phyloP scores from a whole-genome alignment of 2,888 invertebrate genomes.

The Cosmopolites sordidus region DNA sequence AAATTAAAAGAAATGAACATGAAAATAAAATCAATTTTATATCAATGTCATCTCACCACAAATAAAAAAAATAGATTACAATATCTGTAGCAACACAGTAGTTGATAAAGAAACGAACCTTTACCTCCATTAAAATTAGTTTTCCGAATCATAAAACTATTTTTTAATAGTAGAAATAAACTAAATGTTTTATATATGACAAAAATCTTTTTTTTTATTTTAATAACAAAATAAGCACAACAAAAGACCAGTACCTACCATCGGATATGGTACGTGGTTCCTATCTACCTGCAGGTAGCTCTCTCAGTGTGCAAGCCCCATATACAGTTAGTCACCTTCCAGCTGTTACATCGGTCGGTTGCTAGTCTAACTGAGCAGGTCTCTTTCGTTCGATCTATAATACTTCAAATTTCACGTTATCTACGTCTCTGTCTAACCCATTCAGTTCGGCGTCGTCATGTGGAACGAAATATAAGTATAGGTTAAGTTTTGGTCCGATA shows the following conservation, averaged over 20 bases:
- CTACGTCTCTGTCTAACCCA: constrained; percentile 18
- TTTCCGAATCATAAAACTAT: too few species aligned
- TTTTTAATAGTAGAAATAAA: too few species aligned
- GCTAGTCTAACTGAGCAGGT: constrained; percentile 20
- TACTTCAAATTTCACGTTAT: constrained; percentile 15
- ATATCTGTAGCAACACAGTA: too few species aligned
- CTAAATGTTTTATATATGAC: too few species aligned
- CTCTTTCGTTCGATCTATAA: constrained; percentile 19
- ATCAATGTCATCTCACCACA: too few species aligned
- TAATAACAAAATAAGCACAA: neutral
- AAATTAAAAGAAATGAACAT: too few species aligned
- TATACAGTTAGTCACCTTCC: constrained; percentile 28
- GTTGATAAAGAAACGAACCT: too few species aligned
- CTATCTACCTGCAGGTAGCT: constrained; percentile 27
- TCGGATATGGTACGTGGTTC: constrained; percentile 24
- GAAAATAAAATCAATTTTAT: too few species aligned
- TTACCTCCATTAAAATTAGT: too few species aligned
- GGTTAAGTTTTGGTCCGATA: constrained; percentile 21
- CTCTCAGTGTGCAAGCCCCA: constrained; percentile 19
- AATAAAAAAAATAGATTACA: too few species aligned
- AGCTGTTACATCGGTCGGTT: constrained; percentile 19
- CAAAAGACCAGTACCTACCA: constrained; percentile 2
- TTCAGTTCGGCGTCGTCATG: constrained; percentile 13
- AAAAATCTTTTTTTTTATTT: too few species aligned
- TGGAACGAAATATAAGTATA: constrained; percentile 20